Evolutionary conservation across 2,888 invertebrate genomes (phyloP), one percentile per base, ranked within the genome.

Genomic region (Slavum lentiscoides): DNA sequence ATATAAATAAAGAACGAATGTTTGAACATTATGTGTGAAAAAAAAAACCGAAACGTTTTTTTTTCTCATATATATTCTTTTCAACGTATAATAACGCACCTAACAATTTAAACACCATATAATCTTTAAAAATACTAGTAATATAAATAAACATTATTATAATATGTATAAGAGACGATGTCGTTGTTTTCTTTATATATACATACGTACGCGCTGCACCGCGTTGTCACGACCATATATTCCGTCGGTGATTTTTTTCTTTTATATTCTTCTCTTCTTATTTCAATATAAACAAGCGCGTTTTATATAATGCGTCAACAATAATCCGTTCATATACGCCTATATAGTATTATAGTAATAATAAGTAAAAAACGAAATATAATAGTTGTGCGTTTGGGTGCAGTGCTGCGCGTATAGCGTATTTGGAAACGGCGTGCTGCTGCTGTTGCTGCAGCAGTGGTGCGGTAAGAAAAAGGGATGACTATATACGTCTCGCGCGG

Each of bases 401-500:
- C n/a, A n/a, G n/a, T 30, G 30, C 30, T 30, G 30, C 30, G 30
- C 30, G 30, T 30, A 30, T 4, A 30, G 30, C 30, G 19, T 13
- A 58, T 73, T 58, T 72, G 49, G 62, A 74, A 30, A 11, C 49
- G 15, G 53, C 30, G 30, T 4, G 30, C 4, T 30, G 30, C 30
- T 30, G 30, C 4, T 30, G 30, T 4, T 30, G 30, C 30, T 30
- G 30, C 30, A 30, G 30, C 30, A 30, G 4, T 62, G 49, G 73
- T 53, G 73, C 49, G 62, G 62, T 49, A 49, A 49, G 61, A 53
- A 73, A 73, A 73, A 62, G 73, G 73, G 73, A 73, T 62, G 73
- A 73, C 39, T 39, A 49, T 13, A 30, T n/a, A 30, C 69, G 21
- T 30, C 30, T 30, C 30, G 30, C 30, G 1, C 30, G 30, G 30